Percentiles rank a stretch among this genome's conserved stretches.
Conservation (phyloP, 2,888 invertebrate genomes). For the Dryocosmus kuriphilus region DNA sequence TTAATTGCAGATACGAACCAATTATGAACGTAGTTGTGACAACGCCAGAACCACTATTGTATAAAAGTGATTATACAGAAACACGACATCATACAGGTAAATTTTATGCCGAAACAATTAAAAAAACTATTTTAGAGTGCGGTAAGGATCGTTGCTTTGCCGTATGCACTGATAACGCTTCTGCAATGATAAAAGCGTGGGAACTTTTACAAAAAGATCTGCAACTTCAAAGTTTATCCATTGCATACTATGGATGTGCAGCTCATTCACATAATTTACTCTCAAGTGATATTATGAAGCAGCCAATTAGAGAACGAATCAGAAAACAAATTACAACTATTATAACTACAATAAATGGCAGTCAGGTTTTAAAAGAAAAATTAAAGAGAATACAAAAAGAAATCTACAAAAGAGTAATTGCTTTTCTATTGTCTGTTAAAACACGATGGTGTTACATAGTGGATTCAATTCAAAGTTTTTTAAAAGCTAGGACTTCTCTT, state of each 20-base stretch:
- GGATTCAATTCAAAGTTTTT: too few relatives aligned
- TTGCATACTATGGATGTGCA: background rate
- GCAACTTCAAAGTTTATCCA: too few relatives aligned
- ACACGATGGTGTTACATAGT: too few relatives aligned
- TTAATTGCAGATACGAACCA: background rate
- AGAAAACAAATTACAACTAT: background rate
- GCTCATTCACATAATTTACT: background rate
- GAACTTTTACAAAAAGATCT: too few relatives aligned
- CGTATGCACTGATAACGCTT: background rate
- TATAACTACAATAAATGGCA: background rate
- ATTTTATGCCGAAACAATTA: background rate
- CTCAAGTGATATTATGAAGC: background rate
- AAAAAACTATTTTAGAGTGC: background rate
- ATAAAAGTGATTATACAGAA: background rate
- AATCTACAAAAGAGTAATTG: background rate
- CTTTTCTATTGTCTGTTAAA: too few relatives aligned
- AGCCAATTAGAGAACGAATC: too few relatives aligned
- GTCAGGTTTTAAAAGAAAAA: background rate
- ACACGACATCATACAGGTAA: background rate
- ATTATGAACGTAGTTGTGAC: background rate
- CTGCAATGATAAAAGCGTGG: too few relatives aligned
- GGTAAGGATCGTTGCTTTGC: background rate
- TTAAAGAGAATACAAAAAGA: background rate
- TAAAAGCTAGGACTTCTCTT: background rate
- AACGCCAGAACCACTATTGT: background rate